Percentiles rank a stretch among this genome's conserved stretches.
phyloP scores from a whole-genome alignment of 2,888 invertebrate genomes.

The Habroteleia sp. region DNA sequence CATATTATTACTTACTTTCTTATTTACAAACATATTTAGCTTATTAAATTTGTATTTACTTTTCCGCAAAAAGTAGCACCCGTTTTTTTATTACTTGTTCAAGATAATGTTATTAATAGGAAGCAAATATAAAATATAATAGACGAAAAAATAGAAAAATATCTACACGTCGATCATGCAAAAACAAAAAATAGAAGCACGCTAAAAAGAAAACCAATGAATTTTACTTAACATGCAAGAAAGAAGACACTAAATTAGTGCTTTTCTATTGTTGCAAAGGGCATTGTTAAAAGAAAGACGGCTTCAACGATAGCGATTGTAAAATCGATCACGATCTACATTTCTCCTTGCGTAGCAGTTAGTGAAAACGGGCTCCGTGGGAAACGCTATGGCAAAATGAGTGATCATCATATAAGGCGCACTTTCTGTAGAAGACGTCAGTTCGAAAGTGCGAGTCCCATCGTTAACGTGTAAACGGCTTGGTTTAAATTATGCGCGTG shows the following conservation, averaged over 20 bases:
- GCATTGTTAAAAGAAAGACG: conserved; percentile 15
- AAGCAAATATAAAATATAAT: no score
- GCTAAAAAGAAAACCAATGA: no score
- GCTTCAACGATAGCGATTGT: conserved; percentile 50
- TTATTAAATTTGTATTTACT: no score
- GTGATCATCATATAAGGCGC: conserved; percentile 72
- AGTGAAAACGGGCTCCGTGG: conserved; percentile 71
- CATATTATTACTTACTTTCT: no score
- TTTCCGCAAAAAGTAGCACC: no score
- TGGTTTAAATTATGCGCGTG: conserved; percentile 66
- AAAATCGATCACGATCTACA: conserved; percentile 68
- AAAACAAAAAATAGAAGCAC: no score
- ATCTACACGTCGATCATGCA: no score
- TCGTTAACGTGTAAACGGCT: conserved; percentile 60
- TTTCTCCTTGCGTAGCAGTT: conserved; percentile 67
- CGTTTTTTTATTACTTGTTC: no score
- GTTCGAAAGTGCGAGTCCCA: conserved; percentile 78
- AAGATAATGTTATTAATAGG: no score
- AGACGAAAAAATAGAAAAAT: no score
- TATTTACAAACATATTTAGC: no score
- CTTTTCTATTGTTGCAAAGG: conserved; percentile 30
- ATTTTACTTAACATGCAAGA: no score
- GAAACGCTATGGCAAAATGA: conserved; percentile 66
- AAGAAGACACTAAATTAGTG: conserved; percentile 11
- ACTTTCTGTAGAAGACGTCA: conserved; percentile 73